phyloP scores from a whole-genome alignment of 2,113 vertebrate genomes.

The Lagenorhynchus albirostris region DNA sequence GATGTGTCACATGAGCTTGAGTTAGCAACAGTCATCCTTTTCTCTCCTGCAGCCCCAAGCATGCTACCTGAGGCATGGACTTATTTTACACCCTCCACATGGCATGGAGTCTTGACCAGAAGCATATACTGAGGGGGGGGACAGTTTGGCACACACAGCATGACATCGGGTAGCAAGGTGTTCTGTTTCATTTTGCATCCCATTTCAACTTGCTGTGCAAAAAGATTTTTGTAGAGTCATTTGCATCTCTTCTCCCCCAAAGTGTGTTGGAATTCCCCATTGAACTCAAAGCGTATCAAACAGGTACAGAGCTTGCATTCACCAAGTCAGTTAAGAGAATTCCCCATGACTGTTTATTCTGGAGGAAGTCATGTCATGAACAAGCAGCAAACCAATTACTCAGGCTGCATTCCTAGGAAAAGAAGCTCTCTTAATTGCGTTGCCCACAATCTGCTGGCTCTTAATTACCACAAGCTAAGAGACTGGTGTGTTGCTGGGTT shows the following conservation, averaged over 20 bases:
- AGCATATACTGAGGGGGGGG: not conserved
- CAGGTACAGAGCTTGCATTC: not conserved
- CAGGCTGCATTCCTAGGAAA: conserved; percentile 24
- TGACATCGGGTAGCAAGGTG: not conserved
- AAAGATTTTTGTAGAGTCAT: not conserved
- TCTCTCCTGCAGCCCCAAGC: not conserved
- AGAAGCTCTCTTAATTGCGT: conserved; percentile 49
- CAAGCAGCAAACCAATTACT: conserved; percentile 62
- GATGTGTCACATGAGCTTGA: not conserved
- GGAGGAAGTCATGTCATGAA: conserved; percentile 52
- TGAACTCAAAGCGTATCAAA: not conserved
- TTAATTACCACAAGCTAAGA: conserved; percentile 59
- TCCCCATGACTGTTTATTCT: conserved; percentile 38
- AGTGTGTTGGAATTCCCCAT: conserved; percentile 10
- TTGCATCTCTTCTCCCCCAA: not conserved
- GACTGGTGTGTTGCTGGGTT: conserved; percentile 12
- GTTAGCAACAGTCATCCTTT: not conserved
- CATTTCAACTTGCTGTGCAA: not conserved
- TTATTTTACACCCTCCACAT: not conserved
- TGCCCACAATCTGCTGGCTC: conserved; percentile 58
- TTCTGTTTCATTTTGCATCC: not conserved
- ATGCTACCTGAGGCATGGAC: not conserved
- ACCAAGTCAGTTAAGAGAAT: conserved; percentile 16
- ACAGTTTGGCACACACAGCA: not conserved
- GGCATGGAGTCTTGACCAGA: not conserved